Conservation (phyloP, 2,888 invertebrate genomes). For the Chrysolina oricalcia region DNA sequence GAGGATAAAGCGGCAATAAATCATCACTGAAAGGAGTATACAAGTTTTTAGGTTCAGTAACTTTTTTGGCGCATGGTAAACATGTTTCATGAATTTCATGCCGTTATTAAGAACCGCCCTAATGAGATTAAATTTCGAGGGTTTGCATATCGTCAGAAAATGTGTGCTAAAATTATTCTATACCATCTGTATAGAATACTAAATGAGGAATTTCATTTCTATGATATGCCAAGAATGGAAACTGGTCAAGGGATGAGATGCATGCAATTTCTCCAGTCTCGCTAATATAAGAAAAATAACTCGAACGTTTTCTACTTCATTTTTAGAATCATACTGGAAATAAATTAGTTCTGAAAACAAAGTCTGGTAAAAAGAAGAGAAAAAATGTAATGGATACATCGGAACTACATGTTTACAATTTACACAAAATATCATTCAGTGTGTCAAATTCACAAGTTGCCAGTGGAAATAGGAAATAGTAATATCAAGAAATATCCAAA, state of each 20-base stretch:
- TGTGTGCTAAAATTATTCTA: neutral
- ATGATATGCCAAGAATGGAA: neutral
- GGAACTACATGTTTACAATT: too few relatives aligned
- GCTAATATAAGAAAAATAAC: neutral
- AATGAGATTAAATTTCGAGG: neutral
- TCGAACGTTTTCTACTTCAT: too few relatives aligned
- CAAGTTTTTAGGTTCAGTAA: neutral
- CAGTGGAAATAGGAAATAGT: too few relatives aligned
- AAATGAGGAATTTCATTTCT: neutral
- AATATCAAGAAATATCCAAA: too few relatives aligned
- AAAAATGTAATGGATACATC: too few relatives aligned
- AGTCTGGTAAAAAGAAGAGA: too few relatives aligned
- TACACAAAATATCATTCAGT: too few relatives aligned
- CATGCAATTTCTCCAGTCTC: neutral
- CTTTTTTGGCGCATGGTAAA: neutral
- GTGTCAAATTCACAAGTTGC: too few relatives aligned
- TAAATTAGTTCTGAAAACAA: too few relatives aligned
- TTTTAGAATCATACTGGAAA: too few relatives aligned
- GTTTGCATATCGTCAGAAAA: neutral
- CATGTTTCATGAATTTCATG: neutral
- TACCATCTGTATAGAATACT: neutral
- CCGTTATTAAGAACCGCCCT: neutral
- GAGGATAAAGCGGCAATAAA: neutral
- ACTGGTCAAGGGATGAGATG: neutral
- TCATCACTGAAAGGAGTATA: conserved; percentile 2